These are phyloP conservation scores for Atta texana DNA, from an alignment of 1,140 invertebrate species.

Conservation along the genomic window DNA sequence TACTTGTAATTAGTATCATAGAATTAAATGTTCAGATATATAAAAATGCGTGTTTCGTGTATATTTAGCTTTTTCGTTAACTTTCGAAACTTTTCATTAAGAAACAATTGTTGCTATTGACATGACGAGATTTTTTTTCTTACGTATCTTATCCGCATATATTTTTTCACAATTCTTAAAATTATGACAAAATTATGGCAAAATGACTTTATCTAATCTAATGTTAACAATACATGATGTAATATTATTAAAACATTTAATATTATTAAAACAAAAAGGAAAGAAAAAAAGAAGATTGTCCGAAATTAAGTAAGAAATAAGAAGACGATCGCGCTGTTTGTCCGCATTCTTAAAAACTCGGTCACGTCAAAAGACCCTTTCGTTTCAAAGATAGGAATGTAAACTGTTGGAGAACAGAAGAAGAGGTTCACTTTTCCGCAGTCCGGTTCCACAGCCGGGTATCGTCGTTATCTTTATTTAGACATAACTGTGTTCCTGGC, in stretches of 20 bases:
- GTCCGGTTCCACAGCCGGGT: conserved; percentile 71
- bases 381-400: conserved; percentile 7
- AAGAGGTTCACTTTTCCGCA: conserved; percentile 32
- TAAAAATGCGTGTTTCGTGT: background rate
- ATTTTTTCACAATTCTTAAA: background rate
- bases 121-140: background rate
- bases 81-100: background rate
- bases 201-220: background rate
- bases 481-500: conserved; percentile 72
- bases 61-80: background rate
- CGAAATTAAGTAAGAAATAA: background rate
- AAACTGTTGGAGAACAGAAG: conserved; percentile 46
- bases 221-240: background rate
- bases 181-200: background rate
- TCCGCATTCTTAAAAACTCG: background rate
- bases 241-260: background rate
- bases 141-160: background rate
- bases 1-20: background rate
- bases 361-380: conserved; percentile 6
- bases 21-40: background rate
- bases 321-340: background rate
- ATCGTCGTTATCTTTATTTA: conserved; percentile 69
- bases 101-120: background rate
- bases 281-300: background rate
- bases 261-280: background rate